A percentile compares a stretch with the other conserved stretches of the same genome.
Conservation (phyloP, 53 echinoderm and acorn worm species). For the Glandiceps talaboti region DNA sequence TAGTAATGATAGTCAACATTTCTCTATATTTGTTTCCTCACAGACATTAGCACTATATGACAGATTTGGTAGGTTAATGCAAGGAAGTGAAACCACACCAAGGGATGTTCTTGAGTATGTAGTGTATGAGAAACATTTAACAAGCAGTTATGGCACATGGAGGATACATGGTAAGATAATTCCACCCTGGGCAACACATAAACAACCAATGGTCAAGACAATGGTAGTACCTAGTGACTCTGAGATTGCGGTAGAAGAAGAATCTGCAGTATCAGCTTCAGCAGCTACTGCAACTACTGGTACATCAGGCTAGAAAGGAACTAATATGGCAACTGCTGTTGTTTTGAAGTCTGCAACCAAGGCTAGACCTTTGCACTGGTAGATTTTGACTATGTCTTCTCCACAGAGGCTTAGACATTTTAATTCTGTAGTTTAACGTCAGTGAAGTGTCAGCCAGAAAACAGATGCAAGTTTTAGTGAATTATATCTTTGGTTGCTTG, state of each 20-base stretch:
- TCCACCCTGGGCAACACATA: slow-evolving; percentile 56
- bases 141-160: slow-evolving; percentile 74
- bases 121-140: slow-evolving; percentile 86
- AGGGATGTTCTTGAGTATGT: slow-evolving; percentile 91
- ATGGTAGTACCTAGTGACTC: slow-evolving; percentile 37
- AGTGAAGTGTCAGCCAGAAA: no score
- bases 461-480: no score
- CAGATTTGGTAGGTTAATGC: slow-evolving; percentile 81
- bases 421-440: no score
- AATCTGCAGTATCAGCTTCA: background rate
- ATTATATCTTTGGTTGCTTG: no score
- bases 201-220: slow-evolving; percentile 67
- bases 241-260: slow-evolving; percentile 12
- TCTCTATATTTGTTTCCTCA: background rate
- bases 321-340: no score
- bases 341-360: no score
- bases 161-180: slow-evolving; percentile 83
- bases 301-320: no score
- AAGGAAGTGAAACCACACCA: slow-evolving; percentile 78
- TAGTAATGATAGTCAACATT: background rate
- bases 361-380: no score
- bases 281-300: no score
- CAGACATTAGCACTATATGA: slow-evolving; percentile 95
- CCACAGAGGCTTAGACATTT: no score
- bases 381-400: no score